A percentile compares a stretch with the other conserved stretches of the same genome.
Conservation (phyloP, 2,797 vertebrate species). For the Tamandua tetradactyla region DNA sequence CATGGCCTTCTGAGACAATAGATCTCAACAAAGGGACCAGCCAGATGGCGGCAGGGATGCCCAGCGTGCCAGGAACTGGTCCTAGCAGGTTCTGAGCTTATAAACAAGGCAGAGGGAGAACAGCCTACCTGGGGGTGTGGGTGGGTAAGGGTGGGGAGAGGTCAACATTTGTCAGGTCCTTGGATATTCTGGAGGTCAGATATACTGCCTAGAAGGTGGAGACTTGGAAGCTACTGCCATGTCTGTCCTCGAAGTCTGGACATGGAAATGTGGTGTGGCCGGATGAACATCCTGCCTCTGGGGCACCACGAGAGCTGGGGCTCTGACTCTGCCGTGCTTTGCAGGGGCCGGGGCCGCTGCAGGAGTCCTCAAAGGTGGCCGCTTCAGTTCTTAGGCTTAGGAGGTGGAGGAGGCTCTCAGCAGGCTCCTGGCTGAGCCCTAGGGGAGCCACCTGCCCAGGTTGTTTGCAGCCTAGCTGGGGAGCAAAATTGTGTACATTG, state of each 20-base stretch:
- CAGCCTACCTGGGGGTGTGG: neutral
- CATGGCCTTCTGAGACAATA: neutral
- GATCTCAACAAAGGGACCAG: neutral
- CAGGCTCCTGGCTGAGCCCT: neutral
- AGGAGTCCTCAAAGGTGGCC: too few species aligned
- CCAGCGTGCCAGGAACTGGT: fast-evolving
- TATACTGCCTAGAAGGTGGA: neutral
- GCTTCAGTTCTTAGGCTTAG: neutral
- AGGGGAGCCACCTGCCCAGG: neutral
- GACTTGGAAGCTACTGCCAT: neutral
- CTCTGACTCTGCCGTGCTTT: neutral
- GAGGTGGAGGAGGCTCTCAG: neutral
- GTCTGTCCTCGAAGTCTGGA: neutral
- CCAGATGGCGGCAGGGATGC: neutral
- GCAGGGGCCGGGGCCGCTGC: neutral
- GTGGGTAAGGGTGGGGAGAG: too few species aligned
- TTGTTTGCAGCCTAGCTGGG: neutral
- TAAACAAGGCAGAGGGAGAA: neutral
- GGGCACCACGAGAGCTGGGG: neutral
- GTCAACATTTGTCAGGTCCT: neutral
- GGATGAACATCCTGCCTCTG: neutral
- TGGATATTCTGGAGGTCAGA: neutral
- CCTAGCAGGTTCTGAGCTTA: neutral
- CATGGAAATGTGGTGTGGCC: neutral
- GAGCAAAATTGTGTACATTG: neutral